These are phyloP conservation scores for Aurelia aurita DNA, from an alignment of 30 jellyfish, hydroid and myxozoan genomes.

Conservation along the genomic window DNA sequence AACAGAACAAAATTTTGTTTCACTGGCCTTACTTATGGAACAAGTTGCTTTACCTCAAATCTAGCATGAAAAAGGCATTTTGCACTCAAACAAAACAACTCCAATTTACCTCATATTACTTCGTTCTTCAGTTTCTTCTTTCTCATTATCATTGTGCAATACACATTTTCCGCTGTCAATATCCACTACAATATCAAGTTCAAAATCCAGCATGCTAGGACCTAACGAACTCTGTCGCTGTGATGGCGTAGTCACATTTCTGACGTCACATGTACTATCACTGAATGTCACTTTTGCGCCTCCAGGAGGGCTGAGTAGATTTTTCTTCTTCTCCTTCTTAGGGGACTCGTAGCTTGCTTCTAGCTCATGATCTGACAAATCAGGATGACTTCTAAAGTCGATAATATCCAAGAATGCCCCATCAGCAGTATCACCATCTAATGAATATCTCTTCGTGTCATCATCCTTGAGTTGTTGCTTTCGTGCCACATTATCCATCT, in stretches of 20 bases:
- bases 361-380: slow-evolving; percentile 47
- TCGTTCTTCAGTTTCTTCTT: slow-evolving; percentile 41
- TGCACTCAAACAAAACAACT: too few species aligned
- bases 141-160: slow-evolving; percentile 57
- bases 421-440: slow-evolving; percentile 38
- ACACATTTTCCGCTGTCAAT: slow-evolving; percentile 94
- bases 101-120: slow-evolving; percentile 6
- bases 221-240: slow-evolving; percentile 50
- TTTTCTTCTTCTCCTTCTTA: slow-evolving; percentile 32
- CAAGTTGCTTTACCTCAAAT: too few species aligned
- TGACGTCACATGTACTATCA: slow-evolving; percentile 67
- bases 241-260: slow-evolving; percentile 29
- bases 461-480: not conserved
- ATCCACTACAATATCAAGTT: slow-evolving; percentile 84
- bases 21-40: too few species aligned
- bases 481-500: slow-evolving; percentile 27
- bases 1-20: too few species aligned
- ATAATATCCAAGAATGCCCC: slow-evolving; percentile 27
- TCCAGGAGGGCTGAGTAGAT: slow-evolving; percentile 8
- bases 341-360: slow-evolving; percentile 13
- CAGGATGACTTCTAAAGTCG: slow-evolving; percentile 73
- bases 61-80: too few species aligned
- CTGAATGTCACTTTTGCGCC: slow-evolving; percentile 76
- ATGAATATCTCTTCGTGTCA: not conserved
- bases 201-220: slow-evolving; percentile 79